phyloP scores from a whole-genome alignment of 2,888 invertebrate genomes.

The Siphonodentalium dalli region DNA sequence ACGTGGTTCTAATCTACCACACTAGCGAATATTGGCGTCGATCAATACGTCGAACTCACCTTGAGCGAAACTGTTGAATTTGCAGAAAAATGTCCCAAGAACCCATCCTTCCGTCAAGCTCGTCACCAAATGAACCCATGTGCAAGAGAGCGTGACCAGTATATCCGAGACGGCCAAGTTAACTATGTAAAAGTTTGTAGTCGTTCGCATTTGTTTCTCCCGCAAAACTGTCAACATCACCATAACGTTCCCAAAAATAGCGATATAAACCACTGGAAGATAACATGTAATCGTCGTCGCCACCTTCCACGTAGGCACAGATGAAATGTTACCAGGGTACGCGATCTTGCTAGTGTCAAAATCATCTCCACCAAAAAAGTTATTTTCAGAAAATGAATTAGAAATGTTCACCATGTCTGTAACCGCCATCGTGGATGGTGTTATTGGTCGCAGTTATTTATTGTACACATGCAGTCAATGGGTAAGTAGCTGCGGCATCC shows the following conservation, averaged over 20 bases:
- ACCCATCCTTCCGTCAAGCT: constrained; percentile 82
- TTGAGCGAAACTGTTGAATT: constrained; percentile 79
- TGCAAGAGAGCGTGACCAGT: constrained; percentile 70
- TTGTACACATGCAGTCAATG: too few species aligned
- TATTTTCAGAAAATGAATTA: too few species aligned
- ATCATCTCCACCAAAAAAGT: too few species aligned
- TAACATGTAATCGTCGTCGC: constrained; percentile 42
- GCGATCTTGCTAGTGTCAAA: constrained; percentile 22
- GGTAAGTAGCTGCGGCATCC: too few species aligned
- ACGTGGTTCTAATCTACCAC: too few species aligned
- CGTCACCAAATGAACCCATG: constrained; percentile 78
- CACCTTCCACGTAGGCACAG: constrained; percentile 44
- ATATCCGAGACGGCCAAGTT: constrained; percentile 59
- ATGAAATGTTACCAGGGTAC: constrained; percentile 34
- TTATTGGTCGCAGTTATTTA: too few species aligned
- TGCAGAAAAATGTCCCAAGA: constrained; percentile 77
- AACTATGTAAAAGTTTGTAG: constrained; percentile 62
- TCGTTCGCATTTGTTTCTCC: constrained; percentile 54
- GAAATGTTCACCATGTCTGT: too few species aligned
- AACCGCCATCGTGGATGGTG: too few species aligned
- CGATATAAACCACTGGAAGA: constrained; percentile 41
- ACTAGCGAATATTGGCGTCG: too few species aligned
- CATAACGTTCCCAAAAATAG: constrained; percentile 48
- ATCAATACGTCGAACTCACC: constrained; percentile 70
- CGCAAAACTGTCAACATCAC: constrained; percentile 48